Evolutionary conservation across 2,888 invertebrate species (phyloP).

Genomic region (Philhelius pedissequus): DNA sequence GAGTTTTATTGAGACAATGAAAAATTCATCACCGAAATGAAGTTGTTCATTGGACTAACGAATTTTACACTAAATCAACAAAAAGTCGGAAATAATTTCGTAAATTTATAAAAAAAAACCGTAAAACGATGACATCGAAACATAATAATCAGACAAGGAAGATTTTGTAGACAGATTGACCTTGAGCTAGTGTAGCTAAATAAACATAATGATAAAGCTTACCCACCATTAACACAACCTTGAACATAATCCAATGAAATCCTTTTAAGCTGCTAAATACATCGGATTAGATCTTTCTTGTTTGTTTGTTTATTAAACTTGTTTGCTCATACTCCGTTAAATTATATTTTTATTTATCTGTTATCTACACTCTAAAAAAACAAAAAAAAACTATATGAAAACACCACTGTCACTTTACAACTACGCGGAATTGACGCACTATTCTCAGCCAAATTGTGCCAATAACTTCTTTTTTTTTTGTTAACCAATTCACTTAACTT

Average conservation of each 20-base stretch:
- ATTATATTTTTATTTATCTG: not conserved
- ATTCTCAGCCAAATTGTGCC: not conserved
- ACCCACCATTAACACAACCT: slow-evolving; percentile 20
- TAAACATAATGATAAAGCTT: not conserved
- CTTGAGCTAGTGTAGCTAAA: too few species aligned
- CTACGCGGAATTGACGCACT: not conserved
- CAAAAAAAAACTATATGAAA: not conserved
- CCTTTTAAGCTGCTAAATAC: not conserved
- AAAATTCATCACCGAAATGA: too few species aligned
- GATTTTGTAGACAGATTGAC: not conserved
- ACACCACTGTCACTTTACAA: not conserved
- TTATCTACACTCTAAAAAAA: not conserved
- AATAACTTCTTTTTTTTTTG: not conserved
- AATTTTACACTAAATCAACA: too few species aligned
- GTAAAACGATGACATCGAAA: too few species aligned
- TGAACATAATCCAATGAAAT: slow-evolving; percentile 50
- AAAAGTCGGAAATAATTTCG: too few species aligned
- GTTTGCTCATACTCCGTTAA: not conserved
- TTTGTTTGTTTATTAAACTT: not conserved
- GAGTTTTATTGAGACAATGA: too few species aligned
- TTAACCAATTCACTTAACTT: not conserved
- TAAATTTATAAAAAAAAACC: too few species aligned
- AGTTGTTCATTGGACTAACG: too few species aligned
- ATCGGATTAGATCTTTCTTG: not conserved
- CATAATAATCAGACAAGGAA: not conserved